Base-by-base conservation (phyloP, 1,140 invertebrate species). In the Meloidogyne exigua region DNA sequence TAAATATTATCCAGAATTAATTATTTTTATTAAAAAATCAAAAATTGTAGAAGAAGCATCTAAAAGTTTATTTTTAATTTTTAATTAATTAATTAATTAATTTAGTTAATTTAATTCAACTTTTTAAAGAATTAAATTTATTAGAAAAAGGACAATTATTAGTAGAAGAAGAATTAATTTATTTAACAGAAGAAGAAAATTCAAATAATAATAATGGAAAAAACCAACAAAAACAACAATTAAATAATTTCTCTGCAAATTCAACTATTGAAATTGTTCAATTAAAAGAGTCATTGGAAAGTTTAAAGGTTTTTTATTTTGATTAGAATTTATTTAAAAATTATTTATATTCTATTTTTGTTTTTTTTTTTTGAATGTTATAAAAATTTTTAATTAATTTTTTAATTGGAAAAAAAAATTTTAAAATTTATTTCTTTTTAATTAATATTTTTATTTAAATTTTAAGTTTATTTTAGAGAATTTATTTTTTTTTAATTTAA, bases 1-100 rank as follows among this genome's bases (percentile, higher is more conserved):
- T 21, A 77, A 42, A 39, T n/a, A 76, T 49, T 42, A 57, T 9
- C 49, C 49, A n/a, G 49, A 57, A 57, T 57, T 57, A n/a, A 12
- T n/a, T 57, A 57, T n/a, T n/a, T 57, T 57, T 57, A n/a, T 57
- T 57, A n/a, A n/a, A n/a, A n/a, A 57, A n/a, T 18, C 18, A n/a
- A 57, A 57, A n/a, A n/a, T 57, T 57, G n/a, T 57, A n/a, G 49
- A n/a, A 57, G 49, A 57, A n/a, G 49, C 49, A n/a, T 12, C 49
- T n/a, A n/a, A 57, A 21, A 12, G 49, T 57, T 49, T n/a, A 13
- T 15, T 49, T 18, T 49, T 18, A 49, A 18, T 49, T 9, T n/a
- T 57, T 57, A 49, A 49, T 18, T 49, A n/a, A n/a, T 49, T 57
- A n/a, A 57, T 57, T 57, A 15, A n/a, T 18, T 57, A 18, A 18